Evolutionary conservation across 2,888 invertebrate species (phyloP).

Genomic region (Pecten maximus): DNA sequence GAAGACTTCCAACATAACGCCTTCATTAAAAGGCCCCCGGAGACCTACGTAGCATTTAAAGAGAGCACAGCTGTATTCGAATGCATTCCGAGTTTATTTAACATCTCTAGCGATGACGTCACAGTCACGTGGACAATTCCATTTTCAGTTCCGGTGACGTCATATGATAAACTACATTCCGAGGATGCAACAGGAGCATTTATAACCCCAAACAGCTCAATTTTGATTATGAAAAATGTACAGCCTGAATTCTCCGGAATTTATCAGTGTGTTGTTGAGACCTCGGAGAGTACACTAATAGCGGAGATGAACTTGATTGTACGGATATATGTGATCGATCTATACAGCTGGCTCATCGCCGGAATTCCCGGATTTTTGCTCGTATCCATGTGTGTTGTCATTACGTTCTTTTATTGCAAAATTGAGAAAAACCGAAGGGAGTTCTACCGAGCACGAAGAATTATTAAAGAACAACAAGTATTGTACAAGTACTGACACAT

Average conservation of each 20-base stretch:
- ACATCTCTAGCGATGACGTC: neutral
- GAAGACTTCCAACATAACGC: neutral
- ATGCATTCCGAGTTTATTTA: constrained; percentile 16
- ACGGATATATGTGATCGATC: neutral
- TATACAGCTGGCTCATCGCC: neutral
- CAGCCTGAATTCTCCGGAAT: constrained; percentile 3
- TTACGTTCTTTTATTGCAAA: neutral
- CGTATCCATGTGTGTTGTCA: neutral
- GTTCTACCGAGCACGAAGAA: neutral
- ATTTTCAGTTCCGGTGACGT: constrained; percentile 7
- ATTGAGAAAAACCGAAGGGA: neutral
- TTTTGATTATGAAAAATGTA: constrained; percentile 13
- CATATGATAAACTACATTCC: constrained; percentile 33
- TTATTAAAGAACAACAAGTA: neutral
- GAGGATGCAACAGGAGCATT: neutral
- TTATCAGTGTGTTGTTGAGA: neutral
- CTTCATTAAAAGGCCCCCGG: neutral
- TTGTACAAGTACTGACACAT: neutral
- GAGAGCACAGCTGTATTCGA: constrained; percentile 4
- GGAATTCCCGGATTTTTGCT: constrained; percentile 16
- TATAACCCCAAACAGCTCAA: neutral
- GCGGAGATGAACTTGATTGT: neutral
- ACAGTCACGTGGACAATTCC: constrained; percentile 17
- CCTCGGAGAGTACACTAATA: neutral
- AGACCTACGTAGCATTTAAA: constrained; percentile 2